Percentiles rank a stretch among this genome's conserved stretches.
Conservation (phyloP, 1,140 invertebrate species). For the Zaprionus tsacasi region DNA sequence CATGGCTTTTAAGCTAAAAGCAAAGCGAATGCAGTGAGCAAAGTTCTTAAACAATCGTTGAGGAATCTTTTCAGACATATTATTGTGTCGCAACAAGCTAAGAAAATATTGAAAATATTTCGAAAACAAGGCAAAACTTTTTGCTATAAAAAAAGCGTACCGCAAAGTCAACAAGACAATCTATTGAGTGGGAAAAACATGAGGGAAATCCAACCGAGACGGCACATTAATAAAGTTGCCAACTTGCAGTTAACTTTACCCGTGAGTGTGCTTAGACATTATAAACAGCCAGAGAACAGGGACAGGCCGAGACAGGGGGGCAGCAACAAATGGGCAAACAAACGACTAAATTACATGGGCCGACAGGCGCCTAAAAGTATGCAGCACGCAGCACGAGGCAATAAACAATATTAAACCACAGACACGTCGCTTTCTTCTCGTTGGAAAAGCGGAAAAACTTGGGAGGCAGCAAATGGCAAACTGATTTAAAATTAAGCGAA, state of each 20-base stretch:
- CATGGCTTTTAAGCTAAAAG: neutral
- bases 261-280: conserved; percentile 81
- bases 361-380: conserved; percentile 69
- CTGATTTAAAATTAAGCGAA: conserved; percentile 83
- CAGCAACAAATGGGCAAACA: conserved; percentile 46
- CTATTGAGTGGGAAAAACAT: conserved; percentile 56
- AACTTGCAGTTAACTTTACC: conserved; percentile 81
- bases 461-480: conserved; percentile 70
- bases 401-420: conserved; percentile 77
- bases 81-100: neutral
- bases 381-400: conserved; percentile 69
- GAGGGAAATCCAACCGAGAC: conserved; percentile 39
- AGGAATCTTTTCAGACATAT: neutral
- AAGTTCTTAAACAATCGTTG: conserved; percentile 1
- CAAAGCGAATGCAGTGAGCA: neutral
- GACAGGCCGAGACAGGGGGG: neutral
- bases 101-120: conserved; percentile 39
- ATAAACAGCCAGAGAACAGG: conserved; percentile 58
- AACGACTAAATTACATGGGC: conserved; percentile 71
- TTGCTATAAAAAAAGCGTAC: conserved; percentile 38
- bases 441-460: conserved; percentile 39
- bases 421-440: conserved; percentile 8
- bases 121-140: conserved; percentile 34
- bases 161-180: conserved; percentile 57
- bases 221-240: conserved; percentile 79